Percentiles rank a stretch among this genome's conserved stretches.
phyloP scores from a whole-genome alignment of 1,140 invertebrate genomes.

The Drosophila mojavensis region DNA sequence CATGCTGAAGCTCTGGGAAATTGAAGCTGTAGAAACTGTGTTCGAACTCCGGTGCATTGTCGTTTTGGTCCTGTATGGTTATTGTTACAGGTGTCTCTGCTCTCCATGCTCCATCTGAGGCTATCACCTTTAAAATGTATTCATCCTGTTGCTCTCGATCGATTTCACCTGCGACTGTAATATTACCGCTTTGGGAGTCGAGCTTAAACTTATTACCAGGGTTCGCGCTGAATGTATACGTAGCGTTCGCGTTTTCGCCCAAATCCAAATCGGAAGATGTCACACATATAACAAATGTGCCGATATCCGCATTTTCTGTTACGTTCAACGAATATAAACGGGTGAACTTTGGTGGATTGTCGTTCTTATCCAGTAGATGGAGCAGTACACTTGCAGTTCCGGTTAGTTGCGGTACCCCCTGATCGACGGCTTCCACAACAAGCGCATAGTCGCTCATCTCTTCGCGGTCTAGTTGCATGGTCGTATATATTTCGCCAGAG shows the following conservation, averaged over 20 bases:
- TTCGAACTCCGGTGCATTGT: slow-evolving; percentile 96
- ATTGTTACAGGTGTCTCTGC: slow-evolving; percentile 95
- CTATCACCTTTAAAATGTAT: slow-evolving; percentile 94
- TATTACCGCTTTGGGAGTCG: slow-evolving; percentile 94
- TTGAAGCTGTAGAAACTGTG: slow-evolving; percentile 94
- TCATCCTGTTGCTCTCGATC: slow-evolving; percentile 96
- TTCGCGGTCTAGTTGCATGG: slow-evolving; percentile 94
- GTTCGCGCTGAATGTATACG: slow-evolving; percentile 95
- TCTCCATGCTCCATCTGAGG: slow-evolving; percentile 94
- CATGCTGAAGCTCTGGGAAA: slow-evolving; percentile 92
- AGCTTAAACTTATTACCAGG: slow-evolving; percentile 95
- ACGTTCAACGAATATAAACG: slow-evolving; percentile 96
- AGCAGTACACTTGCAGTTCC: slow-evolving; percentile 94
- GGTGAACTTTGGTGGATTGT: slow-evolving; percentile 97
- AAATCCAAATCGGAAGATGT: slow-evolving; percentile 96
- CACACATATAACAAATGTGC: slow-evolving; percentile 95
- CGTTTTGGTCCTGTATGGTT: slow-evolving; percentile 97
- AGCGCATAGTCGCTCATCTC: slow-evolving; percentile 92
- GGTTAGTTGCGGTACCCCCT: slow-evolving; percentile 91
- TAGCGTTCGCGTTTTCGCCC: slow-evolving; percentile 94
- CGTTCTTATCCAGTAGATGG: slow-evolving; percentile 95
- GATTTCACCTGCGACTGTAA: slow-evolving; percentile 93
- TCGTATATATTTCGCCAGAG: slow-evolving; percentile 94
- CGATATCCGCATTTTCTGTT: slow-evolving; percentile 96
- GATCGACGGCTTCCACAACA: slow-evolving; percentile 93